These are phyloP conservation scores for Etheostoma spectabile DNA, from an alignment of 2,113 vertebrate genomes.

Conservation along the genomic window DNA sequence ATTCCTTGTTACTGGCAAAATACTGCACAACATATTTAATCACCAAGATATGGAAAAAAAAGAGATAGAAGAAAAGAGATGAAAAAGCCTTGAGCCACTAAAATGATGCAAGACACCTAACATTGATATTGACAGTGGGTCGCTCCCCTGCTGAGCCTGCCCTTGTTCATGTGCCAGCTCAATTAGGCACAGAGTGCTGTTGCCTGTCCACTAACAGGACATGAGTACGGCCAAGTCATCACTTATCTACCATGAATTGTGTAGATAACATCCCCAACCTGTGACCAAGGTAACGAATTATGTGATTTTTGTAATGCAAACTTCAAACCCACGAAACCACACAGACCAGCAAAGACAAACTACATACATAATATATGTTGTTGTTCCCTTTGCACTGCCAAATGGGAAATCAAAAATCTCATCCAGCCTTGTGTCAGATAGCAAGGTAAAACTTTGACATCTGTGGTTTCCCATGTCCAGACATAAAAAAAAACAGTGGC, in stretches of 20 bases:
- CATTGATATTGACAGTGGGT: slow-evolving; percentile 17
- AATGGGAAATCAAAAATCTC: background rate
- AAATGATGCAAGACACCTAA: background rate
- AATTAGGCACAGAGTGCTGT: slow-evolving; percentile 25
- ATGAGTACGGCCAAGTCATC: slow-evolving; percentile 6
- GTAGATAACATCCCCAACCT: background rate
- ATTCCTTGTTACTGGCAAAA: background rate
- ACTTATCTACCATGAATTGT: slow-evolving; percentile 10
- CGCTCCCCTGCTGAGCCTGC: background rate
- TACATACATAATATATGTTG: background rate
- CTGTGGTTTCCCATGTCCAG: background rate
- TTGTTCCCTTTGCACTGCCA: background rate
- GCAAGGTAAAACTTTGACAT: background rate
- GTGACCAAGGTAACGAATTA: background rate
- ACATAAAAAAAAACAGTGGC: background rate
- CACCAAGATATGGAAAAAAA: background rate
- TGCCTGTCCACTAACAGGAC: slow-evolving; percentile 3
- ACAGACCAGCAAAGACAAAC: background rate
- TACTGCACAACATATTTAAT: background rate
- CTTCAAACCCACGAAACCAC: background rate
- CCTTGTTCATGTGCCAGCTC: slow-evolving; percentile 18
- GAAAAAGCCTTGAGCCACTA: background rate
- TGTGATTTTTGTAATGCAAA: background rate
- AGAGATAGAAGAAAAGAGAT: background rate
- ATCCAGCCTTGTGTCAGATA: slow-evolving; percentile 1